These are phyloP conservation scores for Semicossyphus pulcher DNA, from an alignment of 2,113 vertebrate genomes.

Conservation along the genomic window DNA sequence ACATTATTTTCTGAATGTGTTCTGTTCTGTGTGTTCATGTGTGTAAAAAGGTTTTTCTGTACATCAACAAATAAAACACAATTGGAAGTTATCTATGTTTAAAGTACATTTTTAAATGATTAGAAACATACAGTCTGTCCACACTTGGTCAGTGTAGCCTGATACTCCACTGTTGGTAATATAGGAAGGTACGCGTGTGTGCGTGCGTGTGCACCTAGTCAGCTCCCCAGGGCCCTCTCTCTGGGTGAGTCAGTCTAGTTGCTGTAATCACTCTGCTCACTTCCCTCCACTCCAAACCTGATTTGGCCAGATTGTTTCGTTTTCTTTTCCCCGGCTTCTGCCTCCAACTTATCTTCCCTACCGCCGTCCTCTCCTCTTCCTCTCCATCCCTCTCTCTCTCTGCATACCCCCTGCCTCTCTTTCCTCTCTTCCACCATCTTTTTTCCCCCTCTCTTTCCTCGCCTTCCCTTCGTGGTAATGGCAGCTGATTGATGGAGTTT, in stretches of 20 bases:
- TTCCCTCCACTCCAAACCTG: conserved; percentile 73
- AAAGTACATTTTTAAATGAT: neutral
- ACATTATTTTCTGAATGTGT: too few relatives aligned
- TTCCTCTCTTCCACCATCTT: conserved; percentile 12
- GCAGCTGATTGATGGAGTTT: conserved; percentile 82
- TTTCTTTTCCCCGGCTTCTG: conserved; percentile 51
- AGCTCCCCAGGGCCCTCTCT: conserved; percentile 71
- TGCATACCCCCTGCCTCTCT: conserved; percentile 5
- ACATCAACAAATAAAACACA: too few relatives aligned
- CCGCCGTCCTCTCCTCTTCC: conserved; percentile 16
- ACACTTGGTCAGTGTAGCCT: neutral
- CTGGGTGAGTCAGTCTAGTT: conserved; percentile 73
- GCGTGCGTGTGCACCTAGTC: conserved; percentile 39
- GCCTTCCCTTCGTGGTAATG: conserved; percentile 58
- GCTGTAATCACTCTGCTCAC: conserved; percentile 78
- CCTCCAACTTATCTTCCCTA: conserved; percentile 35
- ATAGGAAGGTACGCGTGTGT: conserved; percentile 28
- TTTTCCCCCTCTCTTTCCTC: neutral
- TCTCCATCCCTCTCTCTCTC: conserved; percentile 25
- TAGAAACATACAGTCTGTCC: neutral
- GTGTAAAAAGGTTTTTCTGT: too few relatives aligned
- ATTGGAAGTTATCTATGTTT: too few relatives aligned
- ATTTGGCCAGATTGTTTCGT: conserved; percentile 79
- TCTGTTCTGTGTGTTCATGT: too few relatives aligned
- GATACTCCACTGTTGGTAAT: neutral